phyloP scores from a whole-genome alignment of 2,113 vertebrate species.

The Spheniscus mendiculus region DNA sequence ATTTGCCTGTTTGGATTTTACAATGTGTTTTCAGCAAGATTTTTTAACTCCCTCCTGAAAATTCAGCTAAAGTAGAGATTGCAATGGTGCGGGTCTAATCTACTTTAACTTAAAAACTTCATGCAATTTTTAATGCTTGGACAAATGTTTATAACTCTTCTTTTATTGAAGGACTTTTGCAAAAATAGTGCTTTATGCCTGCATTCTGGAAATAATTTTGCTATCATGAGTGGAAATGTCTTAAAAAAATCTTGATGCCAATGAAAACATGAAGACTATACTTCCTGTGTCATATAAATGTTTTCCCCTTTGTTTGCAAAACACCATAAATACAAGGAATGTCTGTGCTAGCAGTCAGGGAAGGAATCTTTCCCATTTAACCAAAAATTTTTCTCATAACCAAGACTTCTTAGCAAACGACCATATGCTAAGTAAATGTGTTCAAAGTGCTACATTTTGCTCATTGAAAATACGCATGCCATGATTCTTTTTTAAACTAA shows the following conservation, averaged over 20 bases:
- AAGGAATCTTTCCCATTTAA: constrained; percentile 61
- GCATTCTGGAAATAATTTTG: constrained; percentile 35
- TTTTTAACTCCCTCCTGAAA: not conserved
- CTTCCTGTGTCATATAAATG: constrained; percentile 57
- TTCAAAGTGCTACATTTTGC: constrained; percentile 62
- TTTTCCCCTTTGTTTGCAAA: constrained; percentile 62
- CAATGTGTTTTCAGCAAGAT: not conserved
- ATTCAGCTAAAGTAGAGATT: not conserved
- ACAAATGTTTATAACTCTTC: not conserved
- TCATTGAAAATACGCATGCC: constrained; percentile 44
- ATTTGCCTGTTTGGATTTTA: not conserved
- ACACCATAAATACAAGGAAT: constrained; percentile 61
- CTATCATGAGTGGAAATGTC: not conserved
- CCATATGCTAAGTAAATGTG: constrained; percentile 66
- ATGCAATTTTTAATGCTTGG: not conserved
- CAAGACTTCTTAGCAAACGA: constrained; percentile 46
- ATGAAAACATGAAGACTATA: constrained; percentile 30
- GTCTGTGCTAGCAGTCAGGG: constrained; percentile 45
- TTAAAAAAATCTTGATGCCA: constrained; percentile 30
- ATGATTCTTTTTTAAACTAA: constrained; percentile 39
- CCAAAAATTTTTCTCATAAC: constrained; percentile 50
- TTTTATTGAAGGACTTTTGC: not conserved
- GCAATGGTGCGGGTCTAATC: not conserved
- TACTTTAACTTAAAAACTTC: not conserved
- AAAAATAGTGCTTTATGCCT: not conserved